Percentiles rank a stretch among this genome's conserved stretches.
Conservation (phyloP, 1,140 invertebrate species). For the Venustaconcha ellipsiformis region DNA sequence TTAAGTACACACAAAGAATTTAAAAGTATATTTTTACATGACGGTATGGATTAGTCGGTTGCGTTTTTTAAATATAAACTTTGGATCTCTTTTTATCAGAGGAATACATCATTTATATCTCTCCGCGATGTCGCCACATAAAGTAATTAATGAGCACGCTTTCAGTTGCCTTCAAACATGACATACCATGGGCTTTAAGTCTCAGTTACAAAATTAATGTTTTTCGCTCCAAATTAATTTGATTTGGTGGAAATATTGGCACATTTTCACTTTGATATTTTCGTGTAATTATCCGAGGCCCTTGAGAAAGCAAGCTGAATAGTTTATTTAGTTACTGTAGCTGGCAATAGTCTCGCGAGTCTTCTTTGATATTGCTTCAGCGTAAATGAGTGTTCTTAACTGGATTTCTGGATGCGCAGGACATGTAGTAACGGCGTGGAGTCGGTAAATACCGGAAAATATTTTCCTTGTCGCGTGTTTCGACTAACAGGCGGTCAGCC, state of each 20-base stretch:
- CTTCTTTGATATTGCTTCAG: constrained; percentile 30
- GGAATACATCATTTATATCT: too few species aligned
- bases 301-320: constrained; percentile 17
- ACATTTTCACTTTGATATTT: constrained; percentile 34
- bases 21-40: too few species aligned
- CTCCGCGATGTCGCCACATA: too few species aligned
- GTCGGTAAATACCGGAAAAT: constrained; percentile 9
- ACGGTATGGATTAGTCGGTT: too few species aligned
- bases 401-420: constrained; percentile 17
- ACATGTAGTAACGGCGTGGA: constrained; percentile 9
- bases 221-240: constrained; percentile 17
- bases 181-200: constrained; percentile 21
- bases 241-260: constrained; percentile 18
- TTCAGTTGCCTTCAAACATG: constrained; percentile 1
- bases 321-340: constrained; percentile 12
- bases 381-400: constrained; percentile 27
- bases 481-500: constrained; percentile 34
- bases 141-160: background rate
- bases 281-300: constrained; percentile 24
- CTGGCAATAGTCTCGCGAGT: constrained; percentile 19
- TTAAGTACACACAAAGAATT: too few species aligned
- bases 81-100: too few species aligned
- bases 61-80: too few species aligned
- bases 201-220: constrained; percentile 22
- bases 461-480: constrained; percentile 18